phyloP scores from a whole-genome alignment of 2,888 invertebrate species.

The Philhelius pedissequus region DNA sequence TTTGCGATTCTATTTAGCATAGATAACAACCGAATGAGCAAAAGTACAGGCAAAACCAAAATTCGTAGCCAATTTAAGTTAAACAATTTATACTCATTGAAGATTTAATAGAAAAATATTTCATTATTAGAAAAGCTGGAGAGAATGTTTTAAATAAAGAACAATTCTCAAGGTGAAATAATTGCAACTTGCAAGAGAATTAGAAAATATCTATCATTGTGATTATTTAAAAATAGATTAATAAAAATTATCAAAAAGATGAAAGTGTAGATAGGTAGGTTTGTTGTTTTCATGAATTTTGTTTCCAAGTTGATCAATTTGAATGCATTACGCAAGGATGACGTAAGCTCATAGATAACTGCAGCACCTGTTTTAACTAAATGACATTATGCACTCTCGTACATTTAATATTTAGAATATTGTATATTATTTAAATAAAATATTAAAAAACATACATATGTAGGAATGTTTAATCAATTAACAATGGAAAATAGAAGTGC shows the following conservation, averaged over 20 bases:
- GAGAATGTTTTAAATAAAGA: not conserved
- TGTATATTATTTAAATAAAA: too few species aligned
- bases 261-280: not conserved
- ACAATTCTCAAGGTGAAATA: not conserved
- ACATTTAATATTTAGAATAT: too few species aligned
- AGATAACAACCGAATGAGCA: not conserved
- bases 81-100: not conserved
- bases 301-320: conserved; percentile 47
- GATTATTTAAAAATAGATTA: conserved; percentile 5
- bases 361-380: conserved; percentile 1
- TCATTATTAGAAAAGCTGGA: too few species aligned
- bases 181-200: not conserved
- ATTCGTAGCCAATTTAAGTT: not conserved
- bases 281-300: not conserved
- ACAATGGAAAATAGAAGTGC: not conserved
- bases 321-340: conserved; percentile 62
- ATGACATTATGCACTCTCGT: not conserved
- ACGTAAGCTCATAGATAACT: conserved; percentile 47
- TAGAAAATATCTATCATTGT: not conserved
- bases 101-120: not conserved
- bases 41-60: not conserved
- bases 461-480: too few species aligned
- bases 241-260: not conserved
- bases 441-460: not conserved
- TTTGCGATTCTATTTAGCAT: not conserved